Conservation (phyloP, 2,113 vertebrate genomes). For the Paramisgurnus dabryanus region DNA sequence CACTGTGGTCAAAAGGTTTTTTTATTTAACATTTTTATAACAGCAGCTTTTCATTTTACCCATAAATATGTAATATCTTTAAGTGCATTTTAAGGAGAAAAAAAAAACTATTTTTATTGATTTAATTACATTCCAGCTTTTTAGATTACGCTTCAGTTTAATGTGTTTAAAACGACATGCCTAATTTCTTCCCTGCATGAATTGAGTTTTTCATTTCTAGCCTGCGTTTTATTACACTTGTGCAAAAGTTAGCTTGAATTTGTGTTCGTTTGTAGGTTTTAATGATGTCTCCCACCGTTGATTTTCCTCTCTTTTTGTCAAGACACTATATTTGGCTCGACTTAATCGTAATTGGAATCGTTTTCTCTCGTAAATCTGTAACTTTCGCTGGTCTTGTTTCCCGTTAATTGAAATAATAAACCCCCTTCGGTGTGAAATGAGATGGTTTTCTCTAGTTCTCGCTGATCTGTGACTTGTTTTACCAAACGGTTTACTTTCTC, state of each 20-base stretch:
- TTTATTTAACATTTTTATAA: too few relatives aligned
- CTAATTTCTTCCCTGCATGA: too few relatives aligned
- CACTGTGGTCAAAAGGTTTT: too few relatives aligned
- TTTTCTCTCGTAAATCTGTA: constrained; percentile 41
- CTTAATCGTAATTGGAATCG: constrained; percentile 53
- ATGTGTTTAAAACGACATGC: background rate
- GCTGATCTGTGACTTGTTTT: constrained; percentile 36
- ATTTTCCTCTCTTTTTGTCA: constrained; percentile 14
- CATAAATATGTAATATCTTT: too few relatives aligned
- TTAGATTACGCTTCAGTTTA: background rate
- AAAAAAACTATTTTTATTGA: too few relatives aligned
- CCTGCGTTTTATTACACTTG: background rate
- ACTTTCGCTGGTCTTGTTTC: constrained; percentile 26
- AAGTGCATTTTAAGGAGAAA: background rate
- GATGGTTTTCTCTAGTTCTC: constrained; percentile 38
- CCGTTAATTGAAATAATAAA: constrained; percentile 56
- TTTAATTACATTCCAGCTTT: background rate
- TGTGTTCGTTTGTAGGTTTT: constrained; percentile 3
- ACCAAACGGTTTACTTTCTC: constrained; percentile 13
- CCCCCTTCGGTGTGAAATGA: constrained; percentile 46
- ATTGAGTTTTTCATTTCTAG: background rate
- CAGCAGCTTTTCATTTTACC: too few relatives aligned
- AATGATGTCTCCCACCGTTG: background rate
- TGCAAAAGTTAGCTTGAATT: background rate
- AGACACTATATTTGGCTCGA: constrained; percentile 47